Base-by-base conservation (phyloP, 2,888 invertebrate genomes). In the Oeneis ivallda region DNA sequence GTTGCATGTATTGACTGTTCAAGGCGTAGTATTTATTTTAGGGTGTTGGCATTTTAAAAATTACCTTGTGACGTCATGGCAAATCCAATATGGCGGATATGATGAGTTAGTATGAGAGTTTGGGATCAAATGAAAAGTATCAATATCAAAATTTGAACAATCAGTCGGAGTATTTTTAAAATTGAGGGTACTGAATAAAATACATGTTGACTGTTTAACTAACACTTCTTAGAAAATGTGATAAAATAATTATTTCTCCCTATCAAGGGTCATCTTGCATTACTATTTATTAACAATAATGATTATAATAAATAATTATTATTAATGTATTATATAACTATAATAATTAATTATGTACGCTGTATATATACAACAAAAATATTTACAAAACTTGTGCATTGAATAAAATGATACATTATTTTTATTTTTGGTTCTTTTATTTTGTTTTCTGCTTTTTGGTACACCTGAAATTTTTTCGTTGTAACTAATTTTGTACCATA, bases 361-460 rank as follows among this genome's bases (percentile, higher is more conserved):
- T 61, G 56, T 49, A 17, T 41, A 52, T 58, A 58, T 45, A 47
- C 45, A 58, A 34, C n/a, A 34, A 32, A 54, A 47, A 26, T 59
- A 34, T 54, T 41, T 59, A 54, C 57, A 62, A 45, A 58, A 66
- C 62, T 62, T 49, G 26, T 26, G 62, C 66, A 66, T 59, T 54
- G 13, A 62, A 66, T 62, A 62, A 59, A 34, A 45, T 47, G 13
- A 56, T 66, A 62, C 59, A 39, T n/a, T 59, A 54, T 66, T 59
- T 62, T 66, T 52, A 47, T 19, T 53, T 59, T 66, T 58, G 54
- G n/a, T 63, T 26, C 43, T 63, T 63, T 62, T 66, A 15, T 62
- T 41, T 62, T 62, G 34, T 59, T 34, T 59, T 53, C 15, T 47
- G 17, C 37, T 57, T 50, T 19, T 53, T 26, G 4, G 9, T 49